Base-by-base conservation (phyloP, 2,797 vertebrate species). In the Clarias laeviceps region DNA sequence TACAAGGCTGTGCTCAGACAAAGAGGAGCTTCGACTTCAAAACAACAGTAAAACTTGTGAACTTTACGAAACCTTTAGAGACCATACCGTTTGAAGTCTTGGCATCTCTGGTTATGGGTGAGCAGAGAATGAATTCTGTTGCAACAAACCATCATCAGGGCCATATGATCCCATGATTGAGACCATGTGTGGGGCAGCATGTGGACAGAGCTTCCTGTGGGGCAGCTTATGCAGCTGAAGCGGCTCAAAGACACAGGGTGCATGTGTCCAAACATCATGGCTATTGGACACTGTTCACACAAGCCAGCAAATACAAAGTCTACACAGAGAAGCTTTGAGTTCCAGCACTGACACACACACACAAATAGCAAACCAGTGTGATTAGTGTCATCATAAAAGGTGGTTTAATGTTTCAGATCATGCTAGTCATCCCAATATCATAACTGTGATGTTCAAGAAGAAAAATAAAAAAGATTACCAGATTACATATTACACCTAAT, bases 101-200 rank as follows among this genome's bases (percentile, higher is more conserved):
- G 94, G 95, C 94, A 95, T 96, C 96, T 94, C 95, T 87, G 94
- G 95, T 96, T 96, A 96, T 94, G 95, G 95, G 95, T 96, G 96
- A 96, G 93, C 92, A 93, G 94, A 95, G 96, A 94, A 94, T 94
- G 94, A 96, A 95, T 95, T 96, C 94, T 95, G 93, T 95, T 94
- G 95, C 94, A 94, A 94, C 95, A 95, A 96, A 94, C 90, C 92
- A 94, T 95, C 94, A 94, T 94, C 93, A 93, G 95, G 93, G 91
- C 93, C 90, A 90, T 94, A 94, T 91, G 95, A 95, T 95, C 93
- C 92, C 93, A 94, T 96, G 96, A 97, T 97, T 96, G 96, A 95
- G 96, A 95, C 95, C 96, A 97, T 96, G 95, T 96, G 96, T 96
- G 93, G 92, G 93, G 91, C 92, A 90, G 90, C 91, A 91, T 91